Percentiles rank a stretch among this genome's conserved stretches.
These are phyloP conservation scores for Chironomus riparius DNA, from an alignment of 2,888 invertebrate genomes.

Conservation along the genomic window DNA sequence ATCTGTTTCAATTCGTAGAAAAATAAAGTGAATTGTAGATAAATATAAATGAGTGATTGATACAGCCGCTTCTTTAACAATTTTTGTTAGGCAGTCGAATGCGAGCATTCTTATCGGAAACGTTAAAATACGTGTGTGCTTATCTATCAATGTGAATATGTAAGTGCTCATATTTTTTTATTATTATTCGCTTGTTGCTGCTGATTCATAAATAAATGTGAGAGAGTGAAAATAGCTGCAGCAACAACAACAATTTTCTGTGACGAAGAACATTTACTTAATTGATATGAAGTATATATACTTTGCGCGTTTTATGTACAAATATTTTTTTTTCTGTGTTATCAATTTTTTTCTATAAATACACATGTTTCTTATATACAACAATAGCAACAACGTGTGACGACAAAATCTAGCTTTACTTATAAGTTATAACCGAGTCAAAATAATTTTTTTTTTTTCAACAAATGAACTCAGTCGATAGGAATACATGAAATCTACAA, in stretches of 20 bases:
- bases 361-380: background rate
- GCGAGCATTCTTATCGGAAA: background rate
- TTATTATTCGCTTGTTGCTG: background rate
- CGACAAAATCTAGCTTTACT: background rate
- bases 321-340: background rate
- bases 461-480: background rate
- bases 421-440: too few species aligned
- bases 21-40: too few species aligned
- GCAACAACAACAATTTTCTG: background rate
- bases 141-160: background rate
- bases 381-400: background rate
- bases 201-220: constrained; percentile 4
- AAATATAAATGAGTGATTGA: background rate
- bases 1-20: too few species aligned
- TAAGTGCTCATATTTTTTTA: background rate
- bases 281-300: background rate
- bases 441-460: too few species aligned
- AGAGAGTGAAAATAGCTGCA: background rate
- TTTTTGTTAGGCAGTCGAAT: background rate
- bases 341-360: background rate
- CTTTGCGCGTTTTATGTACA: background rate
- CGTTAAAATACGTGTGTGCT: background rate
- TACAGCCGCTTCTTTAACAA: constrained; percentile 2
- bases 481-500: background rate
- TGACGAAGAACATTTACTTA: background rate